Conservation (phyloP, 2,797 vertebrate species). For the Vespertilio murinus region DNA sequence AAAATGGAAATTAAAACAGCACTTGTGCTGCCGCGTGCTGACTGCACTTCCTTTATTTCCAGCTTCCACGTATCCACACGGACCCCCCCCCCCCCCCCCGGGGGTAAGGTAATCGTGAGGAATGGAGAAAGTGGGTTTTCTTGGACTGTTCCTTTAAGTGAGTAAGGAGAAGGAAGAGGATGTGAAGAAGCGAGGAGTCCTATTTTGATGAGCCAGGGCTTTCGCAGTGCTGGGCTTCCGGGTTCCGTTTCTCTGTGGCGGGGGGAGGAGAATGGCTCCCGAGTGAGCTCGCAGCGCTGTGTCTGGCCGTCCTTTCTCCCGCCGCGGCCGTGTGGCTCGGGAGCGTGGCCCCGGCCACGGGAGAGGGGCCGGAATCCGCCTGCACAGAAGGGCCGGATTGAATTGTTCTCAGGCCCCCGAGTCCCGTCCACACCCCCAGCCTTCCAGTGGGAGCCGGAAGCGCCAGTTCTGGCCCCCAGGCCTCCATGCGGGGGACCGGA, state of each 20-base stretch:
- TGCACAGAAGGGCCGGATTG: too few relatives aligned
- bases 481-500: too few relatives aligned
- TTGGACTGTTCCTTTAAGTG: not conserved
- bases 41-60: slow-evolving; percentile 23
- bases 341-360: too few relatives aligned
- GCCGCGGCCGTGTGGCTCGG: too few relatives aligned
- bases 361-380: too few relatives aligned
- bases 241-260: slow-evolving; percentile 22
- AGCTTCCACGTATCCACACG: not conserved
- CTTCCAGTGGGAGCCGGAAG: too few relatives aligned
- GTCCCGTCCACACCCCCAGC: too few relatives aligned
- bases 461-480: too few relatives aligned
- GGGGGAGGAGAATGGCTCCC: not conserved
- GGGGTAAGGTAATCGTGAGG: not conserved
- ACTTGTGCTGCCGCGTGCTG: not conserved
- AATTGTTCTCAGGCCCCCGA: too few relatives aligned
- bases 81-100: not conserved
- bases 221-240: not conserved
- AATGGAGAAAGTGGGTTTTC: slow-evolving; percentile 36
- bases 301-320: too few relatives aligned
- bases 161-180: not conserved
- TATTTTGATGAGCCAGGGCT: not conserved
- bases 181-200: not conserved
- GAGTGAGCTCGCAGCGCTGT: too few relatives aligned
- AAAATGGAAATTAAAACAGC: not conserved